Percentiles rank a stretch among this genome's conserved stretches.
phyloP scores from a whole-genome alignment of 2,113 vertebrate species.

The Gasterosteus aculeatus region DNA sequence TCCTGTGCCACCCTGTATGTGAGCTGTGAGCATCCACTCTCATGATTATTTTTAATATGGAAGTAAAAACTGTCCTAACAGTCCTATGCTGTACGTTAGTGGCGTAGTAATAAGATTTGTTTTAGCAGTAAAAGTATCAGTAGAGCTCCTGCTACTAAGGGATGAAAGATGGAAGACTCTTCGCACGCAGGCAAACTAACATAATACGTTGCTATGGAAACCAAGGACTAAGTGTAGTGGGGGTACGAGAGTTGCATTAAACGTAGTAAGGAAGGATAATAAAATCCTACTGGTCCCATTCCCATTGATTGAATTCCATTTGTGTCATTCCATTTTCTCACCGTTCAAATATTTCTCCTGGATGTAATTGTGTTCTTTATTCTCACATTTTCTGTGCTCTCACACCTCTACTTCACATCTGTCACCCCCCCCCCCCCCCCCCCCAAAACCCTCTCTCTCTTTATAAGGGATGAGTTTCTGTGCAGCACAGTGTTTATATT shows the following conservation, averaged over 20 bases:
- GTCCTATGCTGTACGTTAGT: background rate
- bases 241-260: background rate
- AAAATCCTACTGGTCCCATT: background rate
- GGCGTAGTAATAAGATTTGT: background rate
- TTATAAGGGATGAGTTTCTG: background rate
- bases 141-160: background rate
- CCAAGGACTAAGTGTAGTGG: constrained; percentile 29
- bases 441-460: too few species aligned
- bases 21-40: background rate
- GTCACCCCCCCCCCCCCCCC: too few species aligned
- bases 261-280: background rate
- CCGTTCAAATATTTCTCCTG: constrained; percentile 2
- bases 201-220: constrained; percentile 46
- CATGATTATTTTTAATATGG: background rate
- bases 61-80: background rate
- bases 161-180: background rate
- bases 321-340: constrained; percentile 21
- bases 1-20: background rate
- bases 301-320: background rate
- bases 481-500: background rate
- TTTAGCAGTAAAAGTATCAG: background rate
- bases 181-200: constrained; percentile 9
- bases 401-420: background rate
- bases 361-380: background rate
- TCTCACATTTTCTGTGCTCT: background rate